Evolutionary conservation across 37 sponge, comb jelly and placozoan species (phyloP).

Genomic region (Haliclona indistincta): DNA sequence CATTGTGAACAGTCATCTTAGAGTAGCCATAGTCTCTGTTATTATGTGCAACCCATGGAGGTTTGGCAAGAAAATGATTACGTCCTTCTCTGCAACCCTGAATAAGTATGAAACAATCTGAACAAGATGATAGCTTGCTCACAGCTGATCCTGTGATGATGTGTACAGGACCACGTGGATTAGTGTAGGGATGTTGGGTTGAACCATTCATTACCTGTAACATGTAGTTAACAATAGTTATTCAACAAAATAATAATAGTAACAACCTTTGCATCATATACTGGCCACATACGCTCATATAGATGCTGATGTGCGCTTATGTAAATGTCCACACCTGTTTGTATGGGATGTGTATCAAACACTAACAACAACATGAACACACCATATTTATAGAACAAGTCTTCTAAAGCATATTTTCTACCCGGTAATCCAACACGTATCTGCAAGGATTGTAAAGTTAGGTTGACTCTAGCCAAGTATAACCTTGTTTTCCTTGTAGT

Average conservation of each 20-base stretch:
- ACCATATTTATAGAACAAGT: conserved; percentile 51
- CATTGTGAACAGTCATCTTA: conserved; percentile 40
- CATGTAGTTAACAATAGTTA: background rate
- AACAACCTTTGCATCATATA: conserved; percentile 36
- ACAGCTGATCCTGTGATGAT: conserved; percentile 31
- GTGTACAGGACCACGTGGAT: conserved; percentile 23
- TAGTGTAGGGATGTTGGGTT: conserved; percentile 5
- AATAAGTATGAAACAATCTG: background rate
- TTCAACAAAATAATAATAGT: background rate
- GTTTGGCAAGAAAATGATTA: background rate
- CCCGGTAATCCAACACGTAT: background rate
- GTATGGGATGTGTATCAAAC: background rate
- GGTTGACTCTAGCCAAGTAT: conserved; percentile 3
- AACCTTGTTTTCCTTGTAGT: conserved; percentile 24
- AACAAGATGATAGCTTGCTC: background rate
- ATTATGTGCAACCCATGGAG: conserved; percentile 34
- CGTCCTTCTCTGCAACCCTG: conserved; percentile 39
- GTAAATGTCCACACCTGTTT: conserved; percentile 39
- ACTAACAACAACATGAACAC: conserved; percentile 22
- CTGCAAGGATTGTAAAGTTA: background rate
- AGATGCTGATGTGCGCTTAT: conserved; percentile 53
- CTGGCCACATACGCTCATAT: conserved; percentile 57
- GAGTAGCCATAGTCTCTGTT: conserved; percentile 43
- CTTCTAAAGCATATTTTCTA: conserved; percentile 15
- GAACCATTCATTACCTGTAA: conserved; percentile 22